Base-by-base conservation (phyloP, 2,888 invertebrate genomes). In the Dasysyrphus tricinctus region DNA sequence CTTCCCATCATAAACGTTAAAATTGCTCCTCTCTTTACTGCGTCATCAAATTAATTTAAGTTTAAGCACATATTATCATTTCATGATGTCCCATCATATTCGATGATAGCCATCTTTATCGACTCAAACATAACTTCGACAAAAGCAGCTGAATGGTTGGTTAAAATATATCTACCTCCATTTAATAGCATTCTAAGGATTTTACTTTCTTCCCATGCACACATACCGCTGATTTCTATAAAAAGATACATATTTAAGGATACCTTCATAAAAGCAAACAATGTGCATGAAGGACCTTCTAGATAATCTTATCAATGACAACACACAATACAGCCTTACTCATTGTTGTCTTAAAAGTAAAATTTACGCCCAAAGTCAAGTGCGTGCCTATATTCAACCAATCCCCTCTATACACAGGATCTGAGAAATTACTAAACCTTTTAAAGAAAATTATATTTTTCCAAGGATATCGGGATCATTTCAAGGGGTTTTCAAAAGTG, bases 11-110 rank as follows among this genome's bases (percentile, higher is more conserved):
- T 49, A 49, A 67, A 49, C 65, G 19, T 67, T 24, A 67, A 67
- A 37, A 34, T 8, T 6, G 24, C 67, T 37, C 37, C 9, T 14
- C 9, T 14, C 16, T 14, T 11, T 16, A 12, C 49, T 19, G 32
- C n/a, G 42, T 19, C 69, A 44, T 44, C 6, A 70, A 56, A 70
- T 16, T 70, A 70, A 70, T 70, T 56, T 56, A 12, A 56, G 9
- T 44, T 44, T 8, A 29, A 56, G 42, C 42, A 70, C 42, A 16
- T 42, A 56, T 2, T 54, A 56, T n/a, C 4, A 12, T 70, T 44
- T 70, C 12, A 70, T 54, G 56, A 44, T 44, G 32, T 24, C 49
- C 70, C 16, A 56, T 69, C 34, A 51, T 34, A 65, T 34, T 51
- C 51, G 67, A 51, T 51, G 37, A 51, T 24, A 39, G 54, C 37